Evolutionary conservation across 2,888 invertebrate species (phyloP).

Genomic region (Nymphalis urticae): DNA sequence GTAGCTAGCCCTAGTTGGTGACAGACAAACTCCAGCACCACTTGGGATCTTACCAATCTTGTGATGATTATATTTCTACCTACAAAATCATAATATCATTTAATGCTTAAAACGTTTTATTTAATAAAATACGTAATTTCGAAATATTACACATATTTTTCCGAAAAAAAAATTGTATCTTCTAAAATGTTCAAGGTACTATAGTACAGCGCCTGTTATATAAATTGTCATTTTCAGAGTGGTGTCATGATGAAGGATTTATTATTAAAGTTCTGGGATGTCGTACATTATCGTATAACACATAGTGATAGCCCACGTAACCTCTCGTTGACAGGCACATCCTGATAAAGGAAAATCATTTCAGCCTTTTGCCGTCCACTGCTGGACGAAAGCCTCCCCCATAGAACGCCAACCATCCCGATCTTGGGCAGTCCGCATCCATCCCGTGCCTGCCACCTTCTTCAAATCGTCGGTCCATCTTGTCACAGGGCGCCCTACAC

Average conservation of each 20-base stretch:
- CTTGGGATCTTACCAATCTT: conserved; percentile 23
- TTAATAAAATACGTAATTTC: neutral
- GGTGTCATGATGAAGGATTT: conserved; percentile 26
- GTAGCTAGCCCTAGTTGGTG: conserved; percentile 63
- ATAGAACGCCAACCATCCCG: too few relatives aligned
- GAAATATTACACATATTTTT: neutral
- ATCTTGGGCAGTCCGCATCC: too few relatives aligned
- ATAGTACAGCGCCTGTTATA: conserved; percentile 1
- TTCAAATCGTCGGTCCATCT: too few relatives aligned
- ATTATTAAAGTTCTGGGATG: conserved; percentile 47
- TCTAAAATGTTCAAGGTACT: too few relatives aligned
- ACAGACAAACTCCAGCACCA: conserved; percentile 48
- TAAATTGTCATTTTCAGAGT: conserved; percentile 10
- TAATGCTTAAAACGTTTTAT: neutral
- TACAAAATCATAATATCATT: neutral
- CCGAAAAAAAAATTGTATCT: neutral
- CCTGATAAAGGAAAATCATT: conserved; percentile 44
- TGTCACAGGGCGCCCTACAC: too few relatives aligned
- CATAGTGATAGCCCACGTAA: conserved; percentile 52
- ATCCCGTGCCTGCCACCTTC: too few relatives aligned
- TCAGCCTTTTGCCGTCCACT: too few relatives aligned
- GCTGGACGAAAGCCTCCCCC: too few relatives aligned
- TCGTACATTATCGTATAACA: conserved; percentile 44
- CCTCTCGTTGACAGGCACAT: conserved; percentile 32
- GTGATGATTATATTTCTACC: neutral